Evolutionary conservation across 2,888 invertebrate species (phyloP), one percentile per base, ranked within the genome.

Genomic region (Parnassius smintheus): DNA sequence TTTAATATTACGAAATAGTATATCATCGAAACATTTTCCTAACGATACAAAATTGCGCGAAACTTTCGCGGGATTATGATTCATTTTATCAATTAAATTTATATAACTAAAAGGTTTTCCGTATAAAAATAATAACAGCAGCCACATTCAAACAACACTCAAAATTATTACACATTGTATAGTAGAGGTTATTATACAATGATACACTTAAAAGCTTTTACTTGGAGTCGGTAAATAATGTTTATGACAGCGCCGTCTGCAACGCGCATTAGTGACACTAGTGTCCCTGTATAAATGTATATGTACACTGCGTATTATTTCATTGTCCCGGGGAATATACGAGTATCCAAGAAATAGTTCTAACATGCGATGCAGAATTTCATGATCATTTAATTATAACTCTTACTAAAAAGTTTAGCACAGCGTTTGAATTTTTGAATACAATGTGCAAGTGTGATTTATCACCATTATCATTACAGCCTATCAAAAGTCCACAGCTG

Each of bases 151-250:
- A 48, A 13, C 49, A 49, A 18, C 49, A 49, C 49, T 49, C 9
- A 49, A 49, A 13, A 9, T 13, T 13, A 12, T 49, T 49, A 13
- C 13, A 49, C 7, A 7, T 49, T 49, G 49, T 49, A 49, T 49
- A 18, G n/a, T n/a, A 13, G 13, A 49, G 13, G 8, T 49, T n/a
- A 13, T 49, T 49, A 41, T 35, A 49, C 49, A 49, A 18, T 49
- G 49, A 49, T 9, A 18, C 49, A 49, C 13, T 49, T 52, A 52
- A 52, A 52, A 52, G 52, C 52, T 52, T 52, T 52, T 52, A 52
- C 52, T 52, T 52, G 52, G 35, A 52, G 52, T 9, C 35, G 52
- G 52, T 41, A 52, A 52, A 52, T 52, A 52, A 52, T 52, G 52
- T 12, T 52, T 52, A 52, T 52, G 35, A 25, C 35, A 52, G 35